Percentiles rank a stretch among this genome's conserved stretches.
Evolutionary conservation across 2,888 invertebrate species (phyloP).

Genomic region (Cheilosia vulpina): DNA sequence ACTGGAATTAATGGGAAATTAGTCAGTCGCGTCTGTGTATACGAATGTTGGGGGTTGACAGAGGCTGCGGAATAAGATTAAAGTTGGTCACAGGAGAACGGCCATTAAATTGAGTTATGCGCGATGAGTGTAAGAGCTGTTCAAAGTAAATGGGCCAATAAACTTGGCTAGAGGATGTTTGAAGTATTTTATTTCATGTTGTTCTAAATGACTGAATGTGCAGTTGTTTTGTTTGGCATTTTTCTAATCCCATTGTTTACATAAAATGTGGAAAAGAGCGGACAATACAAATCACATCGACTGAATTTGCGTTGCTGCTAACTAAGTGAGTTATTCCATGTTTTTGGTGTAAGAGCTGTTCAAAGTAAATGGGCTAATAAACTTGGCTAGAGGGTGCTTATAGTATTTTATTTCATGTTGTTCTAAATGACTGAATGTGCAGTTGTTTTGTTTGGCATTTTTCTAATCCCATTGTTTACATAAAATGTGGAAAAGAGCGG

Average conservation of each 20-base stretch:
- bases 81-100: background rate
- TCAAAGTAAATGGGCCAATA: background rate
- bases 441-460: background rate
- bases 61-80: slow-evolving; percentile 1
- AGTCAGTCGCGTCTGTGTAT: background rate
- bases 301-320: too few species aligned
- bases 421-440: background rate
- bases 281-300: too few species aligned
- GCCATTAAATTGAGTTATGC: slow-evolving; percentile 46
- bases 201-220: background rate
- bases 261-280: too few species aligned
- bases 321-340: too few species aligned
- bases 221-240: background rate
- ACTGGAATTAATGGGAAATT: slow-evolving; percentile 49
- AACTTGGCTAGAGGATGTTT: background rate
- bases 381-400: background rate
- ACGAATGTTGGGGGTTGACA: background rate
- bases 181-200: background rate
- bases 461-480: background rate
- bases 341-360: slow-evolving; percentile 5
- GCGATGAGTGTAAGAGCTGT: slow-evolving; percentile 35
- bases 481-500: too few species aligned
- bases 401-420: background rate
- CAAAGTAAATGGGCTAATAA: background rate
- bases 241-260: background rate